phyloP scores from a whole-genome alignment of 23 tunicate species.

The Trididemnum nubilum region DNA sequence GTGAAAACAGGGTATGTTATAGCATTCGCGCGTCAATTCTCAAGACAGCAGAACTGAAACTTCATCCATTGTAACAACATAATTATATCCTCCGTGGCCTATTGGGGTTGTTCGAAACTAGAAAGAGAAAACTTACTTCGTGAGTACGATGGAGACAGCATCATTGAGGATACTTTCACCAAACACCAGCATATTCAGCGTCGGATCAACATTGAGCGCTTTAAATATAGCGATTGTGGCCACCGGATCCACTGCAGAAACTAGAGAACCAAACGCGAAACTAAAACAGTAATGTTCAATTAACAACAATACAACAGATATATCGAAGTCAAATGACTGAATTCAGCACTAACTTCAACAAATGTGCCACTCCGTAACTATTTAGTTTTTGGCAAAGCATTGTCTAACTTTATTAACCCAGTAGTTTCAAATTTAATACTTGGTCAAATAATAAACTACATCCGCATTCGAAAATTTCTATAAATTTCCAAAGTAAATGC shows the following conservation, averaged over 20 bases:
- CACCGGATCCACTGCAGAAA: slow-evolving; percentile 98
- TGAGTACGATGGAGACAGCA: slow-evolving; percentile 95
- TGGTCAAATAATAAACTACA: too few relatives aligned
- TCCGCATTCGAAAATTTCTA: too few relatives aligned
- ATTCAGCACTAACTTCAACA: background rate
- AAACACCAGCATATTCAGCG: slow-evolving; percentile 97
- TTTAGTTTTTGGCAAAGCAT: background rate
- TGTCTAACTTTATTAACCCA: too few relatives aligned
- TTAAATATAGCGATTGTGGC: slow-evolving; percentile 98
- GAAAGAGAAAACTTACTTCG: slow-evolving; percentile 85
- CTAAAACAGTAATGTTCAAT: slow-evolving; percentile 34
- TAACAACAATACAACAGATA: background rate
- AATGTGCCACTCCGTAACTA: background rate
- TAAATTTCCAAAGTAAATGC: too few relatives aligned
- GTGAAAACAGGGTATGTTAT: too few relatives aligned
- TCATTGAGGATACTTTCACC: slow-evolving; percentile 99
- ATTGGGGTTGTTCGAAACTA: too few relatives aligned
- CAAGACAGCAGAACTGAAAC: too few relatives aligned
- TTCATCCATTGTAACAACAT: too few relatives aligned
- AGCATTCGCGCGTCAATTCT: too few relatives aligned
- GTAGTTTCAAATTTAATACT: too few relatives aligned
- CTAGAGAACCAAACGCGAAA: slow-evolving; percentile 94
- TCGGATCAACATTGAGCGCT: slow-evolving; percentile 96
- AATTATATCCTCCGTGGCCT: too few relatives aligned
- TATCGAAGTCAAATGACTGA: too few relatives aligned